These are phyloP conservation scores for Tragelaphus scriptus DNA, from an alignment of 2,113 vertebrate genomes.

Conservation along the genomic window DNA sequence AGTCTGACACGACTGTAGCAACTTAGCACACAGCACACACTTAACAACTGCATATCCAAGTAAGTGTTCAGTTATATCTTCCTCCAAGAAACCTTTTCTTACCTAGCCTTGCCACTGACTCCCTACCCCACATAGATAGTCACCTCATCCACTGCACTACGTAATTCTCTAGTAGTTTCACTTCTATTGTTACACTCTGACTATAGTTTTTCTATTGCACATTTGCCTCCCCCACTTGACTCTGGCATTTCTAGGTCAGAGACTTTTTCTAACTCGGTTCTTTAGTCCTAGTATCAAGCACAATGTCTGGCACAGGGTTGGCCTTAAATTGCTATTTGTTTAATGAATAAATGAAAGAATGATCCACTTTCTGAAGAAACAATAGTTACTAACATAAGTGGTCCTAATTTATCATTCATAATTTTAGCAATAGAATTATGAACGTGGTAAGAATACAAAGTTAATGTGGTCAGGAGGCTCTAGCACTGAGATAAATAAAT, in stretches of 20 bases:
- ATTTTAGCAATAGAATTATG: background rate
- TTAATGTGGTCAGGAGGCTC: background rate
- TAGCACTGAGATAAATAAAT: background rate
- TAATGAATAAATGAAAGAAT: background rate
- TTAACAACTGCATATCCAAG: background rate
- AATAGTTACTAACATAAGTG: background rate
- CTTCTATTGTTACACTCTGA: background rate
- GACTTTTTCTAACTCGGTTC: background rate
- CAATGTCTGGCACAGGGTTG: background rate
- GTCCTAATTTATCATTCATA: background rate
- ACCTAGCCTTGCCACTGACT: background rate
- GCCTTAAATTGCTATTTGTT: background rate
- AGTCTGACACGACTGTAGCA: rapidly evolving
- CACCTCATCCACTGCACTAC: background rate
- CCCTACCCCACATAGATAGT: background rate
- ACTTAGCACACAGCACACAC: background rate
- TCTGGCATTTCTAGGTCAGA: background rate
- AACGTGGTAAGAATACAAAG: background rate
- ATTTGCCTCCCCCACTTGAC: background rate
- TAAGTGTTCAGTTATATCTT: background rate
- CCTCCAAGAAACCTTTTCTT: background rate
- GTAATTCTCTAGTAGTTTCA: background rate
- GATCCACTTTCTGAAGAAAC: background rate
- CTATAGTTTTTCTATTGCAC: background rate
- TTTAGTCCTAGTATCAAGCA: background rate